These are phyloP conservation scores for Mamestra brassicae DNA, from an alignment of 2,888 invertebrate species.

Conservation along the genomic window DNA sequence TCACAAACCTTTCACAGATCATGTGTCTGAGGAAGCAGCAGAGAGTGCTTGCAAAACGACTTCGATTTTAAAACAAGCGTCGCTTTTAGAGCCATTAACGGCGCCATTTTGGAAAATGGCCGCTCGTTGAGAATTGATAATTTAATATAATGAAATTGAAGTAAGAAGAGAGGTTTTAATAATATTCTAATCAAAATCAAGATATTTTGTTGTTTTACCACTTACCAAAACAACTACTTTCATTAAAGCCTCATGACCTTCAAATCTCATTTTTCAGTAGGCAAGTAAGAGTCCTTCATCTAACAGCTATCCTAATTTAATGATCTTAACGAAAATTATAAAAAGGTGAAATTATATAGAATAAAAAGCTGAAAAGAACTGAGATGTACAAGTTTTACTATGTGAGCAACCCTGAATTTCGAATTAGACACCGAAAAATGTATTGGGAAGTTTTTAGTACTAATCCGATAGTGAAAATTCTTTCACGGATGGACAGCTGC, in stretches of 20 bases:
- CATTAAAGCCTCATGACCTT: background rate
- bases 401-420: too few species aligned
- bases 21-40: conserved; percentile 81
- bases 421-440: too few species aligned
- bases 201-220: background rate
- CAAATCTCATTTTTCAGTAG: background rate
- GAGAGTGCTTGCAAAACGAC: conserved; percentile 76
- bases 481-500: background rate
- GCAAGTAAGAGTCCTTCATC: background rate
- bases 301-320: conserved; percentile 2
- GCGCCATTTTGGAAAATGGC: conserved; percentile 41
- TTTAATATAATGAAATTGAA: background rate
- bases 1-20: conserved; percentile 82
- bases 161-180: too few species aligned
- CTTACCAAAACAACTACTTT: background rate
- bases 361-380: background rate
- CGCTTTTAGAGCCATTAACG: conserved; percentile 20
- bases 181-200: background rate
- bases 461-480: background rate
- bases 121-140: background rate
- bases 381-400: background rate
- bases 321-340: background rate
- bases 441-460: too few species aligned
- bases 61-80: conserved; percentile 66
- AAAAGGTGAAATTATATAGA: background rate